Percentiles rank a stretch among this genome's conserved stretches.
These are phyloP conservation scores for Rafetus swinhoei DNA, from an alignment of 2,113 vertebrate genomes.

Conservation along the genomic window DNA sequence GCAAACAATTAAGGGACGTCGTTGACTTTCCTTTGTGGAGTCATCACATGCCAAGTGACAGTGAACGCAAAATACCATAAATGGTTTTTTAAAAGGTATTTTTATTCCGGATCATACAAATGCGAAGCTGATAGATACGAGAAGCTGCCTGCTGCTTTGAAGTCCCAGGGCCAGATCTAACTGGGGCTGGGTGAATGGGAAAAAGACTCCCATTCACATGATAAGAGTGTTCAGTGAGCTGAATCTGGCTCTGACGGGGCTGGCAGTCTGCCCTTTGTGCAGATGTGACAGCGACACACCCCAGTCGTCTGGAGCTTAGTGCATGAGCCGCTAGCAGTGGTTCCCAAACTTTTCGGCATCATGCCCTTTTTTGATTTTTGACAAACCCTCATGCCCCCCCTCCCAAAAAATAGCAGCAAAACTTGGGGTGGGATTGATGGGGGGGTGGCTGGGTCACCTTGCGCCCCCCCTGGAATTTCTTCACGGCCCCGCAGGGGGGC, in stretches of 20 bases:
- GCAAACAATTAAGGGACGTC: not conserved
- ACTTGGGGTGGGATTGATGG: no score
- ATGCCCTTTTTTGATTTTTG: no score
- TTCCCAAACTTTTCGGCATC: no score
- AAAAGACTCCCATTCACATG: not conserved
- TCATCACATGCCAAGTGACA: not conserved
- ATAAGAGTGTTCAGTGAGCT: not conserved
- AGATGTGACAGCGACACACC: no score
- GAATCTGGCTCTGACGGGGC: not conserved
- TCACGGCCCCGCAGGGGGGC: no score
- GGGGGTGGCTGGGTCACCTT: no score
- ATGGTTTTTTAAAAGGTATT: not conserved
- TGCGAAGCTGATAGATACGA: slow-evolving; percentile 10
- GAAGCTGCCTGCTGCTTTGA: slow-evolving; percentile 1
- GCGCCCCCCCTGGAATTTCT: no score
- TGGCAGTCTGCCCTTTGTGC: not conserved
- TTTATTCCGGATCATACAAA: not conserved
- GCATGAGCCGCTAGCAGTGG: no score
- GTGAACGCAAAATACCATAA: not conserved
- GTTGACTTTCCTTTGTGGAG: slow-evolving; percentile 22
- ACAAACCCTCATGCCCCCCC: no score
- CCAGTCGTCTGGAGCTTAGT: no score
- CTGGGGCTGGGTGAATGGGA: not conserved
- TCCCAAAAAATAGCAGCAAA: no score
- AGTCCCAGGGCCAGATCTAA: not conserved